Conservation (phyloP, 2,113 vertebrate species). For the Leucopsar rothschildi region DNA sequence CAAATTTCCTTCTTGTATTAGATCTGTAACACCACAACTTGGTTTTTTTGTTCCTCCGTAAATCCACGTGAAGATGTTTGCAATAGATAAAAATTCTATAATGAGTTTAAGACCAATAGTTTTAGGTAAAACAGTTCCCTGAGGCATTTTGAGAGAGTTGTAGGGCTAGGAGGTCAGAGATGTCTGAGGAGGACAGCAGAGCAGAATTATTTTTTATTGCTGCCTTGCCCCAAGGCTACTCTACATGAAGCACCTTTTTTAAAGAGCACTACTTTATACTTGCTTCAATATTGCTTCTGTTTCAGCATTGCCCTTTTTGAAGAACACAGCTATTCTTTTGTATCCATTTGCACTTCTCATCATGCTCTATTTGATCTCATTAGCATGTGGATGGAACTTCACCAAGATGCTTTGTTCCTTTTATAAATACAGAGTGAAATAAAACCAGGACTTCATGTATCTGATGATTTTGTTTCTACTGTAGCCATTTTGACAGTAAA, state of each 20-base stretch:
- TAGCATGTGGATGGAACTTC: constrained; percentile 95
- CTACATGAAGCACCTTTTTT: background rate
- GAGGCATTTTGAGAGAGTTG: background rate
- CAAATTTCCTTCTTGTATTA: background rate
- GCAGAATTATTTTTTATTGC: background rate
- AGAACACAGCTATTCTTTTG: constrained; percentile 91
- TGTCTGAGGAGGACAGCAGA: background rate
- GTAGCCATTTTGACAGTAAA: background rate
- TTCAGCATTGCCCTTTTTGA: constrained; percentile 91
- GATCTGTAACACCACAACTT: background rate
- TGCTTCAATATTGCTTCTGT: background rate
- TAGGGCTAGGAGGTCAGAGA: background rate
- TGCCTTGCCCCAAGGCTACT: background rate
- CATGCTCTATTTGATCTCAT: constrained; percentile 88
- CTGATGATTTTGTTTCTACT: background rate
- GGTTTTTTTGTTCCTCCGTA: background rate
- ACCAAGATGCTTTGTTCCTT: constrained; percentile 89
- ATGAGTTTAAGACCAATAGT: background rate
- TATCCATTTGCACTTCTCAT: constrained; percentile 90
- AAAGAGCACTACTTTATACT: background rate
- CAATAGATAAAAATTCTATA: background rate
- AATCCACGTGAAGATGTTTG: background rate
- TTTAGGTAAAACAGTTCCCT: background rate
- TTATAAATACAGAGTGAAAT: constrained; percentile 92
- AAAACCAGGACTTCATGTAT: constrained; percentile 10